Percentiles rank a stretch among this genome's conserved stretches.
Conservation (phyloP, 2,113 vertebrate species). For the Ctenomys sociabilis region DNA sequence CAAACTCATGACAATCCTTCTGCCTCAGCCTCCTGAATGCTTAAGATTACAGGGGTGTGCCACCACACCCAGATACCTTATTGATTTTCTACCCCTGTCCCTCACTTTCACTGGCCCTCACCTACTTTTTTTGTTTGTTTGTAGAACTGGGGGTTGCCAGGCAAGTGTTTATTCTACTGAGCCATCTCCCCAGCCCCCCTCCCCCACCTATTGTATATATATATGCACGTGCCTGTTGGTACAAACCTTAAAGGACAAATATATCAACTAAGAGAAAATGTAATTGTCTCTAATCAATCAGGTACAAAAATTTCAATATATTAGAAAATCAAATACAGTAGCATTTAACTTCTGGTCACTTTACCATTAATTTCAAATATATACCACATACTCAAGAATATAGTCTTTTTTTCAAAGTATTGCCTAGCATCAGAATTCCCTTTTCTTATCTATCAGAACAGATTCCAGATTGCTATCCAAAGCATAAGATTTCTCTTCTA, state of each 20-base stretch:
- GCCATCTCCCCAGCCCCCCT: too few species aligned
- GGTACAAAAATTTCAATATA: neutral
- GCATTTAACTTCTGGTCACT: neutral
- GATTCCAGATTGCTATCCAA: neutral
- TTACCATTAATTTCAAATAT: neutral
- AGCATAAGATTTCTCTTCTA: neutral
- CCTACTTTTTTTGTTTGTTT: neutral
- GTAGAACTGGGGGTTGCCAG: too few species aligned
- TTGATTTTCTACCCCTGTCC: neutral
- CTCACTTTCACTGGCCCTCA: neutral
- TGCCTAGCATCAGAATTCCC: neutral
- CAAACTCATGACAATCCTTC: neutral
- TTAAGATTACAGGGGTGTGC: neutral
- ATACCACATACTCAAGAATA: neutral
- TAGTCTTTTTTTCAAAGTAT: neutral
- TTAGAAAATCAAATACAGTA: conserved; percentile 17
- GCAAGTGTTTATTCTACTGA: too few species aligned
- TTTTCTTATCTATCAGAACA: neutral
- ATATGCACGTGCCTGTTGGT: neutral
- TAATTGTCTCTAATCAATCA: neutral
- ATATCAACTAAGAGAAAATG: neutral
- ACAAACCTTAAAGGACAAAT: conserved; percentile 28
- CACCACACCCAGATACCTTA: neutral
- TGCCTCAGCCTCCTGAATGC: neutral
- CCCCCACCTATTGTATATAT: neutral